Evolutionary conservation across 2,113 vertebrate genomes (phyloP).

Genomic region (Hiodon tergisus): DNA sequence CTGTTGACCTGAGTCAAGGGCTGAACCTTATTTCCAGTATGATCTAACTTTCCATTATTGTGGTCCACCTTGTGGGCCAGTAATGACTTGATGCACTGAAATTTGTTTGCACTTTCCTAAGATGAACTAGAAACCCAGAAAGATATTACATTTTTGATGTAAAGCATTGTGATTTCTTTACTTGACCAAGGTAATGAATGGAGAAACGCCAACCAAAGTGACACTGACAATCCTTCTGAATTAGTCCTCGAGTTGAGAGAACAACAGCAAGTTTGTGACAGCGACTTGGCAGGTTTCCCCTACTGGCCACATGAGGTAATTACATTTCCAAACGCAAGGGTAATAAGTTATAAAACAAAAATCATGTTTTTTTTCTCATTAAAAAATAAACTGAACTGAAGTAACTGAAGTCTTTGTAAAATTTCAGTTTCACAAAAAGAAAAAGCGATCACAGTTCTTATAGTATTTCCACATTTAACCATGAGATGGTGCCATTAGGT

Average conservation of each 20-base stretch:
- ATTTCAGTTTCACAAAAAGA: no score
- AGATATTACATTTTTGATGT: neutral
- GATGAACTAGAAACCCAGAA: neutral
- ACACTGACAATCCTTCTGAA: conserved; percentile 52
- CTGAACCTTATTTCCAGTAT: neutral
- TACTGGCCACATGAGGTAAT: conserved; percentile 64
- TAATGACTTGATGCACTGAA: neutral
- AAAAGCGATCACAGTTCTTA: no score
- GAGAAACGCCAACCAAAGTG: conserved; percentile 60
- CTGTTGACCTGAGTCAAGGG: neutral
- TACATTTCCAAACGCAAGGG: no score
- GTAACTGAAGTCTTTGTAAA: no score
- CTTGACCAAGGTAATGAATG: conserved; percentile 57
- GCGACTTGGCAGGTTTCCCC: conserved; percentile 57
- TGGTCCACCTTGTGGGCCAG: neutral
- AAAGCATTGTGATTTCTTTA: neutral
- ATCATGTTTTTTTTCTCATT: no score
- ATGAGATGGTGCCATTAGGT: no score
- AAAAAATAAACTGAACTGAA: no score
- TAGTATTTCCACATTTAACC: no score
- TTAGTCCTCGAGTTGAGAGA: conserved; percentile 51
- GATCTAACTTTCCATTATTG: neutral
- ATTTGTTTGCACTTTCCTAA: neutral
- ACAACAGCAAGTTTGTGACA: conserved; percentile 53
- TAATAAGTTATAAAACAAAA: no score